Percentiles rank a stretch among this genome's conserved stretches.
phyloP scores from a whole-genome alignment of 2,113 vertebrate genomes.

The Hypomesus transpacificus region DNA sequence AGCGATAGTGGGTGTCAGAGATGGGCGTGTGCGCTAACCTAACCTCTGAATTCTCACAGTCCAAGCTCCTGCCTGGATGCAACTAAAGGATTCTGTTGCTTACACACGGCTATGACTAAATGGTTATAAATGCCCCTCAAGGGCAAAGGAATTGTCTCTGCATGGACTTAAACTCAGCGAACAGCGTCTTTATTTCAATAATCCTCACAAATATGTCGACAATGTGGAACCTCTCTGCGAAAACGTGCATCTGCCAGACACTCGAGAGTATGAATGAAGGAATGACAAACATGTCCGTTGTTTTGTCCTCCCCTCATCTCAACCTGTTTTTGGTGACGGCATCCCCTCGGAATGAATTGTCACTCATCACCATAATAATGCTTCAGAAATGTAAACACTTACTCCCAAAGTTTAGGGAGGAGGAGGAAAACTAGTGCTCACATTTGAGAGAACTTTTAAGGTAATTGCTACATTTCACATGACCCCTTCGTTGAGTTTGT shows the following conservation, averaged over 20 bases:
- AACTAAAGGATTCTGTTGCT: constrained; percentile 7
- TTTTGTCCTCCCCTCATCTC: constrained; percentile 32
- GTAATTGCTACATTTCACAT: no score
- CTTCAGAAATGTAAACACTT: no score
- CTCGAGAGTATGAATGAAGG: constrained; percentile 41
- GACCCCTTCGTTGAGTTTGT: no score
- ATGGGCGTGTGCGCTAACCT: not conserved
- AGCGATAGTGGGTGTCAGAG: not conserved
- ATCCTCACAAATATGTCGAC: constrained; percentile 34
- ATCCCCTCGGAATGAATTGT: constrained; percentile 30
- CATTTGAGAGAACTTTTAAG: no score
- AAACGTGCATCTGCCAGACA: constrained; percentile 51
- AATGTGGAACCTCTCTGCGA: constrained; percentile 32
- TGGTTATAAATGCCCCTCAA: constrained; percentile 27
- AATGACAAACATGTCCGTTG: constrained; percentile 30
- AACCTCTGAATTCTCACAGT: not conserved
- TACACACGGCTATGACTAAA: constrained; percentile 45
- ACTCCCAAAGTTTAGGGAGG: no score
- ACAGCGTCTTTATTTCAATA: constrained; percentile 29
- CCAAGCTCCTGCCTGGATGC: constrained; percentile 15
- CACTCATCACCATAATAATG: constrained; percentile 7
- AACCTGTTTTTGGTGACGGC: constrained; percentile 22
- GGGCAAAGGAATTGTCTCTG: constrained; percentile 28
- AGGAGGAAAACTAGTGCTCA: no score
- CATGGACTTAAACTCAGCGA: not conserved